Percentiles rank a stretch among this genome's conserved stretches.
Evolutionary conservation across 2,888 invertebrate species (phyloP).

Genomic region (Machimus rusticus): DNA sequence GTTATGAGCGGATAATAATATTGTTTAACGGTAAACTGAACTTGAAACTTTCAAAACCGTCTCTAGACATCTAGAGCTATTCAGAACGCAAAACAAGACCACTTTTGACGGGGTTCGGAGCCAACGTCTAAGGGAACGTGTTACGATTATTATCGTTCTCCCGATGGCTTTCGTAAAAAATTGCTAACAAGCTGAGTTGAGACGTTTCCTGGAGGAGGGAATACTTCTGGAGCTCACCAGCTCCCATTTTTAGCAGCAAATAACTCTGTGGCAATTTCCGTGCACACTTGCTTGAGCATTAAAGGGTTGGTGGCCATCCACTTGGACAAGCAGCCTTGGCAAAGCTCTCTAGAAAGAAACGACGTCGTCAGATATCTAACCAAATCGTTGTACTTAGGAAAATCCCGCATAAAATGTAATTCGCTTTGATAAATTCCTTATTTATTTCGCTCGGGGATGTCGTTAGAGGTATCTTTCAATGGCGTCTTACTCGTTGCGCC

Average conservation of each 20-base stretch:
- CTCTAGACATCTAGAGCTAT: neutral
- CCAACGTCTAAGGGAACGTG: neutral
- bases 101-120: neutral
- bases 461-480: neutral
- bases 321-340: neutral
- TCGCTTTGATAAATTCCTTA: slow-evolving; percentile 30
- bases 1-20: slow-evolving; percentile 19
- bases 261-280: slow-evolving; percentile 17
- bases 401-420: slow-evolving; percentile 21
- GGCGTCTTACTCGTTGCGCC: neutral
- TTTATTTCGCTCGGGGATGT: slow-evolving; percentile 4
- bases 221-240: neutral
- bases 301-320: slow-evolving; percentile 25
- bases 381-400: slow-evolving; percentile 8
- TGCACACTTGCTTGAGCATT: slow-evolving; percentile 15
- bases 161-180: slow-evolving; percentile 7
- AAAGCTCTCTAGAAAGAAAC: neutral
- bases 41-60: neutral
- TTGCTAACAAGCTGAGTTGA: slow-evolving; percentile 17
- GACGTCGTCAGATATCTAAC: neutral
- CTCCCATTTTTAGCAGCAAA: slow-evolving; percentile 23
- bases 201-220: neutral
- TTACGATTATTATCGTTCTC: slow-evolving; percentile 16
- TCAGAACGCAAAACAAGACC: neutral
- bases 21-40: slow-evolving; percentile 31